Base-by-base conservation (phyloP, 2,797 vertebrate genomes). In the Microctenopoma steveboyesi region DNA sequence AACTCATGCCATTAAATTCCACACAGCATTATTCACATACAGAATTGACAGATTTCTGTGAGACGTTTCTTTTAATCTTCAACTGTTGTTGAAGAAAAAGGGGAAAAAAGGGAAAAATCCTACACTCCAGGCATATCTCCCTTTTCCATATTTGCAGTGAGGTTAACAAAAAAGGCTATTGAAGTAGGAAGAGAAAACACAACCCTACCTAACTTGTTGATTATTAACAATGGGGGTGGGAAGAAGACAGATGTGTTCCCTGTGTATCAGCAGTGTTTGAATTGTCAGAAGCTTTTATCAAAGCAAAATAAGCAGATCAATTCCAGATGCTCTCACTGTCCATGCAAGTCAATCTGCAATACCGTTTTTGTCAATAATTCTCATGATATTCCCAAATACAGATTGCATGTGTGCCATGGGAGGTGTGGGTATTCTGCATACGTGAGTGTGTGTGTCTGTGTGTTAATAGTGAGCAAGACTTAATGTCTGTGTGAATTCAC, bases 31-130 rank as follows among this genome's bases (percentile, higher is more conserved):
- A 94, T 95, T 94, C 94, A 92, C 90, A 92, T 85, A 89, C 86
- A 82, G 92, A 93, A 94, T 93, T 94, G 94, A 94, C 94, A 95
- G 92, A 94, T 94, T 94, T 94, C 91, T 72, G 86, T 82, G 89
- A 92, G 92, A 94, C 92, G 79, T 94, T 95, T 94, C 94, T 94
- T 94, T 94, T 95, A 95, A 95, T 95, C 93, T 94, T 95, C 93
- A 89, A 90, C 92, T 89, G 92, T 93, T 94, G 92, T 93, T 94
- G 89, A 90, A 93, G 91, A 90, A 89, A 85, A 89, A 84, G 76
- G 82, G 81, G 62, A 46, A 47, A 47, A 47, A 47, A 22, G 78
- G 46, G 61, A 58, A 73, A 83, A 88, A 88, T 88, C 89, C 88
- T 86, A 92, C 90, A 92, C 89, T 89, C 87, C 91, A 90, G 88